Base-by-base conservation (phyloP, 2,113 vertebrate genomes). In the Crotophaga sulcirostris region DNA sequence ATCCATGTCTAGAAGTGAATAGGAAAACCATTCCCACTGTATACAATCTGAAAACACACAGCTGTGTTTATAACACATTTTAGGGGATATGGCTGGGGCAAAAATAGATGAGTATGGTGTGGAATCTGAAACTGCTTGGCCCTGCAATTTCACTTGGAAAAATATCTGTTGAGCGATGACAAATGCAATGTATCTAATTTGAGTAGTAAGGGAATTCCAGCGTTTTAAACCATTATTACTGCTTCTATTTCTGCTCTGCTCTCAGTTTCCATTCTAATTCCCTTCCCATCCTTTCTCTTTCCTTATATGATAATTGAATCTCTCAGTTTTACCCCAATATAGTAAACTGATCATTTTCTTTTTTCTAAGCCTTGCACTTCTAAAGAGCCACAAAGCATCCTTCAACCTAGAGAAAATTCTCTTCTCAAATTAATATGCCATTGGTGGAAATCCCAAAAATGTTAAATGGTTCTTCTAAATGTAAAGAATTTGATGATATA, bases 81-180 rank as follows among this genome's bases (percentile, higher is more conserved):
- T 58, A 47, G 3, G 18, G 18, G 1, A 2, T 77, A 73, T 0
- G 7, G 23, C 9, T 81, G 38, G 12, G 28, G 13, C 11, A 54
- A 28, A 89, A 64, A 33, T 1, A 67, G 5, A 38, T 70, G 12
- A 42, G 3, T 28, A 7, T 52, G 1, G 0, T 24, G 6, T 28
- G 42, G 19, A 84, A 42, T 19, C 10, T 67, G 25, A 52, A 89
- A 47, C 7, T 36, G 10, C 10, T 81, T 10, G 2, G 16, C 12
- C 7, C 5, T 44, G 3, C 18, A 55, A 40, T 56, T 20, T 45
- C 34, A 17, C 25, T 36, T 11, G 5, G 4, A 42, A 82, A 83
- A 34, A 31, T 21, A 1, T 10, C 15, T 60, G 9, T 13, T 82
- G 34, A 74, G 59, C 36, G 21, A 59, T 44, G n/a, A 54, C 13